phyloP scores from a whole-genome alignment of 92 coral and sea anemone species.

The Zoanthus solanderi region DNA sequence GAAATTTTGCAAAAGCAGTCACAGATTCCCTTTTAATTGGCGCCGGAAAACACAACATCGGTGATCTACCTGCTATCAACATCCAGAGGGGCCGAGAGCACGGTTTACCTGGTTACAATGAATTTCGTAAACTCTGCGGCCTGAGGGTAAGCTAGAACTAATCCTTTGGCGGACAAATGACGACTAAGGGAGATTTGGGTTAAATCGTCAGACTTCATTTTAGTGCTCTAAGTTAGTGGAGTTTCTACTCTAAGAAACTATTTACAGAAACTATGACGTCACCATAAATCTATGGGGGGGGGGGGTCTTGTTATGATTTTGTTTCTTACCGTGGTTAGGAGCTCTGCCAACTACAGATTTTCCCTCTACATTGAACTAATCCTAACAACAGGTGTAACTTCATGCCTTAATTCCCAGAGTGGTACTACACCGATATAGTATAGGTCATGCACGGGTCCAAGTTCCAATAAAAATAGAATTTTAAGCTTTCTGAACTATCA shows the following conservation, averaged over 20 bases:
- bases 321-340: no score
- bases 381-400: no score
- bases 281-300: no score
- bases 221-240: background rate
- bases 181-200: background rate
- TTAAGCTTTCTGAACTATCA: no score
- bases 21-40: conserved; percentile 23
- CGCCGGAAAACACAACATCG: conserved; percentile 14
- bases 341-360: no score
- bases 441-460: no score
- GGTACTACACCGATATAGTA: no score
- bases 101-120: conserved; percentile 34
- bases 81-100: conserved; percentile 41
- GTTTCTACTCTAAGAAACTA: background rate
- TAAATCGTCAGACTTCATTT: background rate
- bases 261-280: no score
- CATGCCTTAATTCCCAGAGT: no score
- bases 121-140: conserved; percentile 22
- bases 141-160: conserved; percentile 3
- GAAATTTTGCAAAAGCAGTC: conserved; percentile 37
- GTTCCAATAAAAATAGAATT: no score
- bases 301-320: no score
- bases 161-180: background rate
- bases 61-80: conserved; percentile 35
- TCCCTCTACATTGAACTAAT: no score